These are phyloP conservation scores for Bostrychus sinensis DNA, from an alignment of 2,113 vertebrate species.

Conservation along the genomic window DNA sequence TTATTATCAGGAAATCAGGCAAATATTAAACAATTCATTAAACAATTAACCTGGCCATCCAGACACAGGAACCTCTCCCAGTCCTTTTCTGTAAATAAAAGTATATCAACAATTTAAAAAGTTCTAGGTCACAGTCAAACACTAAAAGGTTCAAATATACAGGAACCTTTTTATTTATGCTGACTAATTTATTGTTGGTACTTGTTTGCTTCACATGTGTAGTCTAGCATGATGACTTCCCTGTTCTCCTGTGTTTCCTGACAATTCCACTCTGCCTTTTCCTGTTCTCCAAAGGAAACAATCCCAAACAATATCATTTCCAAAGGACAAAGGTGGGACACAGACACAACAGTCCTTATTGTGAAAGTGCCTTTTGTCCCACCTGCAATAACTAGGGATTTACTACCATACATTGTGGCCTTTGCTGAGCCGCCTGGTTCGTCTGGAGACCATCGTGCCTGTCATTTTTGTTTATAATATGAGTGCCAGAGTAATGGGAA, in stretches of 20 bases:
- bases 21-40: too few relatives aligned
- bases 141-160: neutral
- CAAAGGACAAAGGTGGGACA: conserved; percentile 44
- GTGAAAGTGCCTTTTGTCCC: conserved; percentile 2
- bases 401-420: conserved; percentile 27
- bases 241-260: conserved; percentile 31
- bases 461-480: conserved; percentile 67
- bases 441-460: conserved; percentile 59
- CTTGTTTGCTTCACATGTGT: neutral
- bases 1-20: too few relatives aligned
- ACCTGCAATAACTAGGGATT: conserved; percentile 47
- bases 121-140: conserved; percentile 25
- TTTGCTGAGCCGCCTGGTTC: conserved; percentile 30
- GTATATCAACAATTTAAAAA: too few relatives aligned
- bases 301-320: conserved; percentile 76
- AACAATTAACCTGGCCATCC: too few relatives aligned
- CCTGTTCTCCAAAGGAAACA: conserved; percentile 68
- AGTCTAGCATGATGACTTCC: neutral
- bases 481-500: conserved; percentile 48
- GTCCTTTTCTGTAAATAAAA: too few relatives aligned
- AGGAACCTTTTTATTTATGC: neutral
- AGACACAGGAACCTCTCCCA: too few relatives aligned
- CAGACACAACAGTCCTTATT: neutral
- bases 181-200: neutral
- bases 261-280: conserved; percentile 29